Conservation (phyloP, 1,140 invertebrate species). For the Hylyphantes graminicola region DNA sequence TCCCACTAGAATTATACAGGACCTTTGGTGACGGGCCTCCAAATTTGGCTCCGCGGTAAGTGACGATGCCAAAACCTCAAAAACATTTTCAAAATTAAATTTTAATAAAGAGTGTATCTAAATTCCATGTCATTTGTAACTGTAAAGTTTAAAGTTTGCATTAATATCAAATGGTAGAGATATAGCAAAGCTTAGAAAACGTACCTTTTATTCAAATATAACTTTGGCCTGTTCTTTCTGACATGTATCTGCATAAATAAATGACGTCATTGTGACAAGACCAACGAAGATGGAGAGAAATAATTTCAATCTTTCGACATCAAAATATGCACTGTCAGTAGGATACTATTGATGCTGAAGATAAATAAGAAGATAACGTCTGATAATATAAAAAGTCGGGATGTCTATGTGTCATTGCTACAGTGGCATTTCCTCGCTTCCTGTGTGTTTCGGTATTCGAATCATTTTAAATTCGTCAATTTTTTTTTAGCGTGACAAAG, state of each 20-base stretch:
- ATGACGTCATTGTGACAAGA: not conserved
- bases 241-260: not conserved
- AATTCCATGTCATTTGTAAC: too few relatives aligned
- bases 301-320: not conserved
- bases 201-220: too few relatives aligned
- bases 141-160: too few relatives aligned
- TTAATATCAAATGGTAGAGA: too few relatives aligned
- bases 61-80: too few relatives aligned
- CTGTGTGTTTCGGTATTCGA: not conserved
- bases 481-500: not conserved
- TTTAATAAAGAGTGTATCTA: too few relatives aligned
- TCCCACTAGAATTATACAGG: too few relatives aligned
- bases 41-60: too few relatives aligned
- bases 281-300: not conserved
- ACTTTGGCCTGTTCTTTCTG: not conserved
- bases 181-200: too few relatives aligned
- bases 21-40: too few relatives aligned
- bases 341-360: not conserved
- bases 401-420: not conserved
- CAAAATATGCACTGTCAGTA: constrained; percentile 9
- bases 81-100: too few relatives aligned
- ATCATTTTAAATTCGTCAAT: not conserved
- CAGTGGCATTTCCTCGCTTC: not conserved
- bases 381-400: not conserved
- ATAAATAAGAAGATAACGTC: constrained; percentile 23